Base-by-base conservation (phyloP, 2,797 vertebrate genomes). In the Gadopsis marmoratus region DNA sequence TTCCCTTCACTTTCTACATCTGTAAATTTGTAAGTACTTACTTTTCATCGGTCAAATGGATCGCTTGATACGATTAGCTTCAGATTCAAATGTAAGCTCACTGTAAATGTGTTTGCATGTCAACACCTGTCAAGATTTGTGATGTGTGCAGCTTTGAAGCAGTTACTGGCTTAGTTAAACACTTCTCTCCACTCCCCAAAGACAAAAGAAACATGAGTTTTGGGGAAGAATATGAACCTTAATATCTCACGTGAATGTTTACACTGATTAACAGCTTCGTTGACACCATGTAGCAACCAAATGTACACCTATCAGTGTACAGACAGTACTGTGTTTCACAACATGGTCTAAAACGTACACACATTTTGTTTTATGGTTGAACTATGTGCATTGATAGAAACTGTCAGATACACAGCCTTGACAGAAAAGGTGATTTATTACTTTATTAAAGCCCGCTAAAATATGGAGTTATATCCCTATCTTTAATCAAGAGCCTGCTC, bases 321-420 rank as follows among this genome's bases (percentile, higher is more conserved):
- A 39, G 9, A 39, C 37, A 39, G 37, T 39, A 39, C 37, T 9
- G 37, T 2, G 9, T 39, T 39, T 43, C 19, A 56, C 37, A 64
- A 12, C 11, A 19, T 21, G 8, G 23, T 21, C 65, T 68, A 7
- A 43, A 47, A 35, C 21, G 26, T 26, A 59, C 43, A 29, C n/a
- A 47, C 39, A 54, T 12, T 3, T 33, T 48, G 6, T 41, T 62
- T 33, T 29, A 60, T 64, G 41, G 23, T n/a, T 64, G 39, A 47
- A 69, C 9, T 59, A 37, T 56, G 19, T 76, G 29, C 29, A 56
- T 23, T 67, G 71, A 67, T 62, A 54, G 59, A 41, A 11, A 65
- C 26, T 80, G 77, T 69, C 82, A 77, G 39, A 54, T 50, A 45
- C 21, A 35, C 26, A 19, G 33, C 41, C 47, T 60, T 43, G 53